A percentile compares a stretch with the other conserved stretches of the same genome.
Conservation (phyloP, 2,113 vertebrate species). For the Paracanthobrama guichenoti region DNA sequence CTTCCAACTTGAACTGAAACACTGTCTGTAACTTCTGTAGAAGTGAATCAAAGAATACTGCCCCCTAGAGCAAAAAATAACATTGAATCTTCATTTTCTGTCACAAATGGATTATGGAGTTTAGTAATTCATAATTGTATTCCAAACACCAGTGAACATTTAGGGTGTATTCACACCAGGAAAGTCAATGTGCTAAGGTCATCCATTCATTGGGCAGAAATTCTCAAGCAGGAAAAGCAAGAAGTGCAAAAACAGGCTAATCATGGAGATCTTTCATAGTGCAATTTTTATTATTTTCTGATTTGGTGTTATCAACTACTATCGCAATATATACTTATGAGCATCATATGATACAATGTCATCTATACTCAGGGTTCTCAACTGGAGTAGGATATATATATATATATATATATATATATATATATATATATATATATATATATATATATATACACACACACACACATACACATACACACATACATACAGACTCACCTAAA, state of each 20-base stretch:
- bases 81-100: background rate
- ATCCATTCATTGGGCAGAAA: too few relatives aligned
- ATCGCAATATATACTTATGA: background rate
- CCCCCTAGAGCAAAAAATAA: conserved; percentile 78
- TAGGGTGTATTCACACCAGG: too few relatives aligned
- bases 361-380: background rate
- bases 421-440: too few relatives aligned
- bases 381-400: too few relatives aligned
- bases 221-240: background rate
- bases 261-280: too few relatives aligned
- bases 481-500: too few relatives aligned
- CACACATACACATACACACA: too few relatives aligned
- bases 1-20: conserved; percentile 93
- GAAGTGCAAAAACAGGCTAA: background rate
- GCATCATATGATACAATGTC: background rate
- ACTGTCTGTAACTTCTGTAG: conserved; percentile 93
- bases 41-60: conserved; percentile 88
- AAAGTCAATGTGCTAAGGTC: too few relatives aligned
- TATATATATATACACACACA: too few relatives aligned
- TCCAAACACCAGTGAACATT: background rate
- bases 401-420: too few relatives aligned
- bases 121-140: background rate
- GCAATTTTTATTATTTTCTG: too few relatives aligned
- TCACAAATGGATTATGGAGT: background rate
- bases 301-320: background rate